Evolutionary conservation across 1,140 invertebrate genomes (phyloP), one percentile per base, ranked within the genome.

Genomic region (Drosophila simulans): DNA sequence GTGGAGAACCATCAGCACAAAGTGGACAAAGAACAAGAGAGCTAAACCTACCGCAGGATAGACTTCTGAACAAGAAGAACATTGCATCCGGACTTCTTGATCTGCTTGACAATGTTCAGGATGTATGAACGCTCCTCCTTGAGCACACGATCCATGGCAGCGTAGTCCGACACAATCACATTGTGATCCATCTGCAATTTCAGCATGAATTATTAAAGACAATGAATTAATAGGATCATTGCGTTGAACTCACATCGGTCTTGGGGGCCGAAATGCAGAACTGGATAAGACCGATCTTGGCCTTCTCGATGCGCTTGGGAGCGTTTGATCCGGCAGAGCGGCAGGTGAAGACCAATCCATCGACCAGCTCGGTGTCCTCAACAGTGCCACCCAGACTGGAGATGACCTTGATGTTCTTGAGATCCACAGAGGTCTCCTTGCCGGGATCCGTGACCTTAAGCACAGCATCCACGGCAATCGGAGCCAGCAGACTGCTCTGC

Each of bases 201-300:
- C 5, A 0, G 7, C 35, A 8, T 40, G 10, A 8, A 17, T 34
- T 11, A 17, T n/a, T 12, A 34, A 25, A 11, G 4, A 22, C 11
- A 12, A 10, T n/a, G 5, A 20, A 31, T 31, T 22, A 5, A 1
- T 4, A 27, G 46, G 8, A 10, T 46, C n/a, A n/a, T 13, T 4
- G 20, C 0, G 4, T 17, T 27, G 11, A 20, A 94, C 94, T 95
- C 93, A 98, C 97, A 94, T 99, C 98, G 66, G 99, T 99, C 94
- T 99, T 99, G 8, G 99, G 99, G 60, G 99, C 98, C 43, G 99
- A 99, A 92, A 99, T 98, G 92, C 99, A 99, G 92, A 99, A 99
- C 92, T 99, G 99, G 80, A 99, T 99, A 0, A 99, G 95, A 72
- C 98, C 99, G 94, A 99, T 99, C 93, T 99, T 99, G 3, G 98